Base-by-base conservation (phyloP, 1,140 invertebrate genomes). In the Brachionus plicatilis region DNA sequence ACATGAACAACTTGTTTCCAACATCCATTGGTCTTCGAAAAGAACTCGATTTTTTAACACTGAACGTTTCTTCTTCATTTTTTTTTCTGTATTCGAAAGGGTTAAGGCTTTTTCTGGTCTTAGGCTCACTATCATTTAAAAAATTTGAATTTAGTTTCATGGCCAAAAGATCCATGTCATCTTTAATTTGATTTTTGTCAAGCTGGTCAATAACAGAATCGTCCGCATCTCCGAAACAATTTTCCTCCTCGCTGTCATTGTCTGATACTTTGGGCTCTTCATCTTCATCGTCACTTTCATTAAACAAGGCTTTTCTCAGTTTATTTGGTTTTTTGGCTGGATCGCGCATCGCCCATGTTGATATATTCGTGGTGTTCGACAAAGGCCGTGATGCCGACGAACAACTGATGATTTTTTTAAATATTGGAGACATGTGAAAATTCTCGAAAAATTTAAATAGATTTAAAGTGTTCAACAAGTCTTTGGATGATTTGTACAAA, bases 211-310 rank as follows among this genome's bases (percentile, higher is more conserved):
- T 76, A 5, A 76, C 27, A n/a, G 72, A 76, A 17, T 76, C 72
- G 20, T 76, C 72, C 14, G 72, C 72, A 33, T 76, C 72, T 11
- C 47, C 72, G 43, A 29, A 76, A 76, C 20, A 24, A 24, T 50
- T 76, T 2, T 76, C 72, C 3, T 76, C 66, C 11, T 37, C 72
- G 27, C 41, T 75, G 20, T 75, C 70, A 45, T 45, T 43, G 37
- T 75, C 37, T 20, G 14, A 20, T 3, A 60, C 8, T 27, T 50
- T 27, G 20, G 20, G 17, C 8, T 76, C 33, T 82, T 82, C 53
- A 45, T 82, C 79, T 24, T 82, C 79, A 24, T 82, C 79, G 43
- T 82, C 79, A 65, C 79, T 82, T 9, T 82, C 79, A 45, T 68
- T 47, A 37, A 82, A 82, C 45, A 76, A 47, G 2, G 72, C 20